Evolutionary conservation across 2,797 vertebrate genomes (phyloP), one percentile per base, ranked within the genome.

Genomic region (Linurgus olivaceus): DNA sequence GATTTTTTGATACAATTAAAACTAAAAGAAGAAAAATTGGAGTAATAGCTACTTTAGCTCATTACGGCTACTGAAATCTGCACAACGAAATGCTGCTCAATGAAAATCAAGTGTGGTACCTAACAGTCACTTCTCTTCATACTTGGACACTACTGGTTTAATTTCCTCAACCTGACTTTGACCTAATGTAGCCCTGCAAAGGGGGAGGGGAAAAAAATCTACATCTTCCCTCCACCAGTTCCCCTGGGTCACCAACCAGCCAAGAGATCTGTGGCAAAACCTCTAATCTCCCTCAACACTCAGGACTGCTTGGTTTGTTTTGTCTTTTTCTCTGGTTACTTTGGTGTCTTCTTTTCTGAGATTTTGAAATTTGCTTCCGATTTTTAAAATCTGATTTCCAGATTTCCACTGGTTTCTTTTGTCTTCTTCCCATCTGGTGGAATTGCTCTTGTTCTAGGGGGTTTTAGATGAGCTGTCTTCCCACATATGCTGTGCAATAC

Each of bases 201-300:
- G 21, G 4, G 2, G 24, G 11, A 19, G 10, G 3, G 2, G 2
- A 20, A 9, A 52, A 23, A 10, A 23, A 33, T 28, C 8, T 48
- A 2, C 11, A 14, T 62, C 19, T 66, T 50, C 5, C 14, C 7
- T 9, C 14, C 0, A 4, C 1, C 13, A 33, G 0, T 52, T 82
- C 55, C 15, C 12, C 15, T 61, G 21, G 17, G 13, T 31, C 40
- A 48, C 51, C 70, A 67, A 15, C 23, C n/a, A 76, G 31, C 14
- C 24, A 62, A 59, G 23, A 55, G 13, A 11, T 44, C 67, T 82
- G 38, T 45, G 33, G n/a, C 26, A 75, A 70, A 88, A 44, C 13
- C 13, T 76, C 16, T 50, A 2, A 25, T 12, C 11, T 38, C 7
- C 1, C 7, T 58, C 2, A 3, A 7, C 7, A 10, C 20, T 45